Percentiles rank a stretch among this genome's conserved stretches.
These are phyloP conservation scores for Sebastolobus altivelis DNA, from an alignment of 2,797 vertebrate species.

Conservation along the genomic window DNA sequence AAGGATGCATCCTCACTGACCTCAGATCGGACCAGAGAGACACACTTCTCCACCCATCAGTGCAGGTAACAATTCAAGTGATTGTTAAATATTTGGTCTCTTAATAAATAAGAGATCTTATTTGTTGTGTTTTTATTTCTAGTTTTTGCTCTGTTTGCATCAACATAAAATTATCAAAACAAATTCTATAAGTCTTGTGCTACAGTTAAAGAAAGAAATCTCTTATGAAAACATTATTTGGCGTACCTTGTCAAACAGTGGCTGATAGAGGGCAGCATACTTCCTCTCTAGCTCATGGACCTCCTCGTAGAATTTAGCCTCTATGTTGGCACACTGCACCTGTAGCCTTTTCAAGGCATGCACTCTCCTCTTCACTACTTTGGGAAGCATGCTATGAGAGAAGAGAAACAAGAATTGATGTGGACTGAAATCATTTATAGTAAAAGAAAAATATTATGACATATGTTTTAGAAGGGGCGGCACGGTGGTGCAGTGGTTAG, in stretches of 20 bases:
- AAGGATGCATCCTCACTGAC: conserved; percentile 60
- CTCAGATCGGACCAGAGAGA: conserved; percentile 35
- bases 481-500: too few relatives aligned
- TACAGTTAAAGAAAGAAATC: background rate
- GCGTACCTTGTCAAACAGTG: conserved; percentile 94
- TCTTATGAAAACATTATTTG: background rate
- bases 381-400: conserved; percentile 90
- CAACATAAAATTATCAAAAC: background rate
- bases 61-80: conserved; percentile 35
- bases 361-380: conserved; percentile 94
- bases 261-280: conserved; percentile 94
- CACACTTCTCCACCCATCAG: conserved; percentile 10
- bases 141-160: background rate
- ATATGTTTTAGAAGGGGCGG: background rate
- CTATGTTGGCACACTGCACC: conserved; percentile 94
- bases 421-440: background rate
- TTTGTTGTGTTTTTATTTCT: background rate
- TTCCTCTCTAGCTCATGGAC: conserved; percentile 97
- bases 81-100: background rate
- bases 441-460: background rate
- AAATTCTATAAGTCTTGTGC: background rate
- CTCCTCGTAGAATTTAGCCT: conserved; percentile 98
- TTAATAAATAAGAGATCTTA: background rate
- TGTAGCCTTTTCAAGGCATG: conserved; percentile 96
- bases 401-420: conserved; percentile 18